Percentiles rank a stretch among this genome's conserved stretches.
These are phyloP conservation scores for Drosophila lini DNA, from an alignment of 1,140 invertebrate genomes.

Conservation along the genomic window DNA sequence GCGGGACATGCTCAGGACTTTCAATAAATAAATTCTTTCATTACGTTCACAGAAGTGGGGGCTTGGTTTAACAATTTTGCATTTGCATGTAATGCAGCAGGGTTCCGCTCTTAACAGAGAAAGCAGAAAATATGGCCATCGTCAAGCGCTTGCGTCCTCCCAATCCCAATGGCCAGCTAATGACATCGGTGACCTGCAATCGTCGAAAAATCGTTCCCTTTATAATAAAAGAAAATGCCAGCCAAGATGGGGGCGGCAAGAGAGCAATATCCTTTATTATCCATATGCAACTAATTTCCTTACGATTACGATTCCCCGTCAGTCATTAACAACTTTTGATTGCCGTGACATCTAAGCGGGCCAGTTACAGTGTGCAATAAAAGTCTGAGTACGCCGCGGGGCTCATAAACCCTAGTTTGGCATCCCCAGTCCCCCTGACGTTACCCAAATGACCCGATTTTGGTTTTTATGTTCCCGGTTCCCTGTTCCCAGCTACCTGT, in stretches of 20 bases:
- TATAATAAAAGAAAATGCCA: conserved; percentile 8
- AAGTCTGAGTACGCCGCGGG: conserved; percentile 40
- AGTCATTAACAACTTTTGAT: conserved; percentile 56
- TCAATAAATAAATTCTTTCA: neutral
- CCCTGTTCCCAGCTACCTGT: conserved; percentile 30
- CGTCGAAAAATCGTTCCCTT: conserved; percentile 13
- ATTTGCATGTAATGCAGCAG: conserved; percentile 42
- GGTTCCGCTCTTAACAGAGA: conserved; percentile 61
- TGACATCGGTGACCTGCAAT: conserved; percentile 47
- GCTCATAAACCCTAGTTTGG: conserved; percentile 44
- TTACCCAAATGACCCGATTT: conserved; percentile 74
- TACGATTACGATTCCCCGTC: conserved; percentile 41
- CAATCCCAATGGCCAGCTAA: conserved; percentile 57
- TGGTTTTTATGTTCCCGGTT: conserved; percentile 65
- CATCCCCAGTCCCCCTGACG: conserved; percentile 8
- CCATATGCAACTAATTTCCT: conserved; percentile 53
- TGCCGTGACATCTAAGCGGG: conserved; percentile 53
- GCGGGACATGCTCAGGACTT: no score
- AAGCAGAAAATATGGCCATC: conserved; percentile 77
- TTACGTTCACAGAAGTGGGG: neutral
- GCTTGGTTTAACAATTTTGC: conserved; percentile 46
- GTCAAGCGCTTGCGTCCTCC: conserved; percentile 54
- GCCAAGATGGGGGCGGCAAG: neutral
- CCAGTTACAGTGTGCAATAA: conserved; percentile 44
- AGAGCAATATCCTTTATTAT: conserved; percentile 48